Evolutionary conservation across 2,888 invertebrate genomes (phyloP).

Genomic region (Tromatobia lineatoria): DNA sequence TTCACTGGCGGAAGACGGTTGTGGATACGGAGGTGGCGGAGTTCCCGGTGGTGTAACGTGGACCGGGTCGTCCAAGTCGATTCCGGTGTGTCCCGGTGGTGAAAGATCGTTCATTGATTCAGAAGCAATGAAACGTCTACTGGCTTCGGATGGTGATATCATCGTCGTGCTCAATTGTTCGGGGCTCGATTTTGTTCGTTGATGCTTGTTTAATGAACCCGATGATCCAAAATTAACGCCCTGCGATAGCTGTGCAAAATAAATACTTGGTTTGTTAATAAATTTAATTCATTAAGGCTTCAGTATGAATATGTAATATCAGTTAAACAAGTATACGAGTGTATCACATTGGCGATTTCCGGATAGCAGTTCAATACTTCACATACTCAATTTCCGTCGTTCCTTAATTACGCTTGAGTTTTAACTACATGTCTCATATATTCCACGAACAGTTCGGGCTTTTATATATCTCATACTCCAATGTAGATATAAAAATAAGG

Average conservation of each 20-base stretch:
- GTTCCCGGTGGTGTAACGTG: constrained; percentile 91
- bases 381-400: too few relatives aligned
- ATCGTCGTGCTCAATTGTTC: constrained; percentile 86
- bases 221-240: constrained; percentile 80
- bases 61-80: constrained; percentile 84
- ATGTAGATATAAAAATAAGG: too few relatives aligned
- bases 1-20: constrained; percentile 82
- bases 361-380: not conserved
- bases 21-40: constrained; percentile 94
- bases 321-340: not conserved
- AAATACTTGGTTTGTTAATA: not conserved
- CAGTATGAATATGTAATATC: not conserved
- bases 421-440: too few relatives aligned
- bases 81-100: constrained; percentile 79
- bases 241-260: constrained; percentile 79
- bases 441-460: too few relatives aligned
- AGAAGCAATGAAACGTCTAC: constrained; percentile 86
- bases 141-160: constrained; percentile 84
- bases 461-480: too few relatives aligned
- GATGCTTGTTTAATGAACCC: constrained; percentile 86
- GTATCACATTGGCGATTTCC: not conserved
- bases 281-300: too few relatives aligned
- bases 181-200: constrained; percentile 89
- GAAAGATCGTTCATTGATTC: constrained; percentile 88
- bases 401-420: too few relatives aligned